Percentiles rank a stretch among this genome's conserved stretches.
Conservation (phyloP, 2,113 vertebrate species). For the Aspiorhynchus laticeps region DNA sequence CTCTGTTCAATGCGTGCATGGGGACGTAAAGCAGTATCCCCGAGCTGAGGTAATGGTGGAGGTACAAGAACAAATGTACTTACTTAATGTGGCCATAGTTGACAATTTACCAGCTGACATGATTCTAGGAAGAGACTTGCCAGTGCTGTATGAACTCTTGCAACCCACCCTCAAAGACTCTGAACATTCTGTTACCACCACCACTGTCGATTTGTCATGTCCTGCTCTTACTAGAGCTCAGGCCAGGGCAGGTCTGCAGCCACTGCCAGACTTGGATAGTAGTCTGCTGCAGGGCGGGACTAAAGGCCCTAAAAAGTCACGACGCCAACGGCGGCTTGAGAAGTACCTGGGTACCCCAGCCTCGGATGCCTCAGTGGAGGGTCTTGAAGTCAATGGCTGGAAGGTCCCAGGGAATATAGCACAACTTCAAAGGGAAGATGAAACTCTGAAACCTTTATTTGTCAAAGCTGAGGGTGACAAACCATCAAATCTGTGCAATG, state of each 20-base stretch:
- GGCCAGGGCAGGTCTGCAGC: slow-evolving; percentile 15
- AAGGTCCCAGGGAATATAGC: neutral
- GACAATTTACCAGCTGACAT: slow-evolving; percentile 20
- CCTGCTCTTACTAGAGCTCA: slow-evolving; percentile 14
- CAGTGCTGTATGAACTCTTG: neutral
- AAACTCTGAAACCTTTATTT: neutral
- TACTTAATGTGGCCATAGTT: slow-evolving; percentile 27
- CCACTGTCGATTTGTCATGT: slow-evolving; percentile 4
- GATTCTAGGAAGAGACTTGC: slow-evolving; percentile 26
- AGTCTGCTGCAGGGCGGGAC: neutral
- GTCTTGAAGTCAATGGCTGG: too few species aligned
- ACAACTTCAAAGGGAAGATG: too few species aligned
- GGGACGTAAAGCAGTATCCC: too few species aligned
- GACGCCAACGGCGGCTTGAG: neutral
- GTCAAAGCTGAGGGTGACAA: neutral
- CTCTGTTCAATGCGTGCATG: too few species aligned
- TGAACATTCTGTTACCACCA: neutral
- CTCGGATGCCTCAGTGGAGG: too few species aligned
- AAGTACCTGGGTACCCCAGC: neutral
- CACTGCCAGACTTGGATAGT: neutral
- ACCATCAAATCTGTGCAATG: neutral
- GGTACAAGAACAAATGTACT: neutral
- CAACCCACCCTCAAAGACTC: neutral
- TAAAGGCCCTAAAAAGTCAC: neutral
- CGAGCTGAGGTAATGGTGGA: neutral